phyloP scores from a whole-genome alignment of 2,113 vertebrate species.

The Otolemur garnettii region DNA sequence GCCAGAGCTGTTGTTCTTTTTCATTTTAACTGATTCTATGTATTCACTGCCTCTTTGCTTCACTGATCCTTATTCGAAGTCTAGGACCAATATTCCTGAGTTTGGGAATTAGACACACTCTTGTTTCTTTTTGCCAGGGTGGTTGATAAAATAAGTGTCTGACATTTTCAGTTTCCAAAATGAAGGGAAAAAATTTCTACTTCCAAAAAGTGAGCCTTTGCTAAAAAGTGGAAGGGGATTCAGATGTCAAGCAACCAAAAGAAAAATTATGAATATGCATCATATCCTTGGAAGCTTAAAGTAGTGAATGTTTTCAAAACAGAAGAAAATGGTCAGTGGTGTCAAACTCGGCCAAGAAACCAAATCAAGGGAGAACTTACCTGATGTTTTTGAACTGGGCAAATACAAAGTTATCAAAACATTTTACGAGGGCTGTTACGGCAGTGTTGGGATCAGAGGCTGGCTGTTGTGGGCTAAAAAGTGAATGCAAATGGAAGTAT shows the following conservation, averaged over 20 bases:
- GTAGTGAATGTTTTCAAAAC: background rate
- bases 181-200: background rate
- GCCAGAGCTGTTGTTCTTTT: background rate
- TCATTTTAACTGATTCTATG: background rate
- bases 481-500: background rate
- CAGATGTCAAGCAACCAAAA: background rate
- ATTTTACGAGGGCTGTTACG: background rate
- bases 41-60: background rate
- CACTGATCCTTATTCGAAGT: background rate
- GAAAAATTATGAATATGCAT: background rate
- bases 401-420: background rate
- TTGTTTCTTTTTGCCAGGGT: background rate
- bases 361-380: background rate
- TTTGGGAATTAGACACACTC: background rate
- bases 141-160: background rate
- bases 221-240: background rate
- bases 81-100: background rate
- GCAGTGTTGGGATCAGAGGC: background rate
- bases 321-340: background rate
- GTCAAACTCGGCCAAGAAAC: background rate
- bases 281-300: background rate
- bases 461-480: background rate
- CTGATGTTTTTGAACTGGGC: background rate
- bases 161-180: background rate
- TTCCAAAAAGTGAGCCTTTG: background rate